Evolutionary conservation across 2,797 vertebrate species (phyloP).

Genomic region (Sebastes aleutianus): DNA sequence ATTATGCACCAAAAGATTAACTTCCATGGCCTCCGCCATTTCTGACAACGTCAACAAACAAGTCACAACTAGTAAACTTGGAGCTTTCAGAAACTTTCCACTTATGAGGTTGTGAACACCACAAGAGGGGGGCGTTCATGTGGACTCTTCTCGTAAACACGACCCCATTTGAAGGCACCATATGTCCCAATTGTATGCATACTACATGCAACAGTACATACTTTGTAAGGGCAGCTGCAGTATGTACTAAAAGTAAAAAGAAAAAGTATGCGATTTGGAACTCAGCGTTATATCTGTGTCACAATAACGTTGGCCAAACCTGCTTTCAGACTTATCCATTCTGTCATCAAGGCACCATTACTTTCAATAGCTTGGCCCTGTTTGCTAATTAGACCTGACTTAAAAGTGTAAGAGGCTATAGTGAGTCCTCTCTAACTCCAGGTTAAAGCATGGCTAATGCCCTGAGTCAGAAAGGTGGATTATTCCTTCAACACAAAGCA

Average conservation of each 20-base stretch:
- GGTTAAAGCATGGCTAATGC: constrained; percentile 14
- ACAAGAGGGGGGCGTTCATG: too few species aligned
- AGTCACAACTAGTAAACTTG: too few species aligned
- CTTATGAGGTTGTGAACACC: too few species aligned
- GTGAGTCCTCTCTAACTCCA: neutral
- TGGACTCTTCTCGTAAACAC: too few species aligned
- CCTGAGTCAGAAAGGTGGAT: constrained; percentile 13
- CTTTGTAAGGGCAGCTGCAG: neutral
- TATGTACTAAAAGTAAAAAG: too few species aligned
- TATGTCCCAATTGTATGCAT: neutral
- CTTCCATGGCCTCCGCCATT: too few species aligned
- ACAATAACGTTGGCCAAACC: neutral
- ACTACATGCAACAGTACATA: neutral
- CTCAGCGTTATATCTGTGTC: too few species aligned
- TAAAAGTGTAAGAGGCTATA: neutral
- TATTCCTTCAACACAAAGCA: neutral
- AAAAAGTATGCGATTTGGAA: too few species aligned
- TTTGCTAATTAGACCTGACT: neutral
- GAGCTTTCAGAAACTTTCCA: too few species aligned
- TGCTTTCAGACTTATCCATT: neutral
- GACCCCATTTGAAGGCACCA: too few species aligned
- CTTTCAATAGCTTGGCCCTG: neutral
- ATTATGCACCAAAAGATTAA: too few species aligned
- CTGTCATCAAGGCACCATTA: neutral
- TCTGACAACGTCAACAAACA: too few species aligned